A percentile compares a stretch with the other conserved stretches of the same genome.
These are phyloP conservation scores for Pelosia muscerda DNA, from an alignment of 2,888 invertebrate species.

Conservation along the genomic window DNA sequence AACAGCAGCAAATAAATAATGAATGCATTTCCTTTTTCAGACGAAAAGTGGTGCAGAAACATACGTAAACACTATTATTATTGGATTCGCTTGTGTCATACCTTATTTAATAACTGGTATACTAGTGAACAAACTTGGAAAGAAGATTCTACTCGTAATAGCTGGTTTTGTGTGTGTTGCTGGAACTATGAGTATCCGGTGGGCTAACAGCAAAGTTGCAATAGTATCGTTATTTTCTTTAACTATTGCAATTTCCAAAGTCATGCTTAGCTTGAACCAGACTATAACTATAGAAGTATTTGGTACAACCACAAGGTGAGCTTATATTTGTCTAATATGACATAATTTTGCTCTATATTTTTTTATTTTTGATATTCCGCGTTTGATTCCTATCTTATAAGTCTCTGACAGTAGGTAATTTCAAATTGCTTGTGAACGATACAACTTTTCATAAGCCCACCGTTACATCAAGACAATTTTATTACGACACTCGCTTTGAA, in stretches of 20 bases:
- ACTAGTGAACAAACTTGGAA: conserved; percentile 56
- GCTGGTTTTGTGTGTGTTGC: conserved; percentile 52
- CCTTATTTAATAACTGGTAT: conserved; percentile 58
- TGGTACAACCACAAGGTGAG: conserved; percentile 68
- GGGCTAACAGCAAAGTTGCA: conserved; percentile 60
- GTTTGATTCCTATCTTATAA: neutral
- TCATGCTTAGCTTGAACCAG: conserved; percentile 62
- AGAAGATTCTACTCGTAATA: conserved; percentile 58
- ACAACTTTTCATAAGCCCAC: neutral
- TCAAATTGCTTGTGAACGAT: neutral
- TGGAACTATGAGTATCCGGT: conserved; percentile 58
- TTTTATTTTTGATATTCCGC: neutral
- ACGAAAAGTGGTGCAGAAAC: conserved; percentile 45
- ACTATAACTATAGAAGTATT: conserved; percentile 63
- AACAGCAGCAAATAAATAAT: neutral
- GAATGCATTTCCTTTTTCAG: conserved; percentile 19
- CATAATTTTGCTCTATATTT: neutral
- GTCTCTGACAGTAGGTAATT: neutral
- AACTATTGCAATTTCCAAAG: conserved; percentile 60
- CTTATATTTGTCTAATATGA: neutral
- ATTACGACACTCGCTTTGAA: no score
- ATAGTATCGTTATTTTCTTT: conserved; percentile 67
- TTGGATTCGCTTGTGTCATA: conserved; percentile 53
- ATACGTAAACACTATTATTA: conserved; percentile 60
- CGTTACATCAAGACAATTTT: neutral